Evolutionary conservation across 92 coral and sea anemone genomes (phyloP), one percentile per base, ranked within the genome.

Genomic region (Actinostola sp.): DNA sequence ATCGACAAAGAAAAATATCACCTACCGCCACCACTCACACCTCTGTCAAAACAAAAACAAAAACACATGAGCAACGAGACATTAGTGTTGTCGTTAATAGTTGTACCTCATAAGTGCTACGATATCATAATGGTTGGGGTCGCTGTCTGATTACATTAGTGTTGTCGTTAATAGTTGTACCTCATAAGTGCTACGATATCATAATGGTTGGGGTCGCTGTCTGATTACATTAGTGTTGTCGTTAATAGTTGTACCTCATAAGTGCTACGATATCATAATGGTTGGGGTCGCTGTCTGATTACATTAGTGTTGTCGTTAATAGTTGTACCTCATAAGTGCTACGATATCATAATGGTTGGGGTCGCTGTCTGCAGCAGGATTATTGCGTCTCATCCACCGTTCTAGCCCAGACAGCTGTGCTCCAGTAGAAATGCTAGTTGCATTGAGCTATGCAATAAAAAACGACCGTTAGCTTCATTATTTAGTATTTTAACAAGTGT

Each of bases 351-450:
- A 21, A 25, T 54, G 61, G 14, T 25, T 25, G 3, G 61, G 61
- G 21, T 54, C 61, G 23, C 31, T 54, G 61, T 54, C 61, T 54
- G 61, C 8, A 21, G 3, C 4, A 27, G 61, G 61, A 54, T 54
- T 54, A 54, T 54, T 54, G 5, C 33, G 28, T 4, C 13, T 54
- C 4, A 27, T 15, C 61, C 61, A 54, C 21, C 15, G 8, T 16
- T 54, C 30, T 3, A 54, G 3, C 3, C 28, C 61, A 19, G 5
- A 7, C 4, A 54, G 33, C 33, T 54, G 61, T 3, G 16, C 29
- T 8, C 31, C 31, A 7, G 61, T 54, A 54, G 4, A 2, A 21
- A 19, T 11, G 21, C 61, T 54, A 14, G 61, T 54, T 1, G 61
- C 61, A 54, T 54, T 54, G 29, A 54, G 61, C 61, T 54, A 4